Evolutionary conservation across 2,888 invertebrate species (phyloP).

Genomic region (Hedya salicella): DNA sequence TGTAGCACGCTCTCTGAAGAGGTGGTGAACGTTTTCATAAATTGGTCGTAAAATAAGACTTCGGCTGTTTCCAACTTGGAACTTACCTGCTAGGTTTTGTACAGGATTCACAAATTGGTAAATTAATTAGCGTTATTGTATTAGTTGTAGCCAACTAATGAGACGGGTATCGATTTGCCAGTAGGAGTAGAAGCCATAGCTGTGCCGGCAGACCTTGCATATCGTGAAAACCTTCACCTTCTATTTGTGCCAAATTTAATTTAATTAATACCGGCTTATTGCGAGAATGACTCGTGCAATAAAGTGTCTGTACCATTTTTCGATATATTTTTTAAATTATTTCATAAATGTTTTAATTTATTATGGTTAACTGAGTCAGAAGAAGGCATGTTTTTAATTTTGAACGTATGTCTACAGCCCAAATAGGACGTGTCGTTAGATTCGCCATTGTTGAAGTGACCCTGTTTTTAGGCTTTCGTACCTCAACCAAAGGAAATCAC

Average conservation of each 20-base stretch:
- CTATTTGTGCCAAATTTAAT: background rate
- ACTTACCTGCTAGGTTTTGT: constrained; percentile 11
- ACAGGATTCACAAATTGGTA: constrained; percentile 48
- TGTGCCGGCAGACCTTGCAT: constrained; percentile 24
- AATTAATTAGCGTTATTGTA: constrained; percentile 67
- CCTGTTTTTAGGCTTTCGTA: too few species aligned
- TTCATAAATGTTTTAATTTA: too few species aligned
- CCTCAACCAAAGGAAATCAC: too few species aligned
- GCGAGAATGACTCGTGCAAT: background rate
- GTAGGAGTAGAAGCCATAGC: constrained; percentile 53
- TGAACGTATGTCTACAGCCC: too few species aligned
- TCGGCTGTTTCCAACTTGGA: constrained; percentile 31
- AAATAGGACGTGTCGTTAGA: too few species aligned
- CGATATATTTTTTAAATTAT: too few species aligned
- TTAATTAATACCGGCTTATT: background rate
- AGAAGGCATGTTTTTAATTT: too few species aligned
- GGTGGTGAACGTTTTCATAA: background rate
- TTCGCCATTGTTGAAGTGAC: too few species aligned
- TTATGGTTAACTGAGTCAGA: too few species aligned
- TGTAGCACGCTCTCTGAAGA: too few species aligned
- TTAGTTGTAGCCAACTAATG: constrained; percentile 45
- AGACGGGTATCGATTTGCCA: constrained; percentile 26
- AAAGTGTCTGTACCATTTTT: too few species aligned
- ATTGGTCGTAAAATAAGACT: background rate
- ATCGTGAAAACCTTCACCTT: constrained; percentile 17